Percentiles rank a stretch among this genome's conserved stretches.
Evolutionary conservation across 2,888 invertebrate genomes (phyloP).

Genomic region (Sarcophaga carnaria): DNA sequence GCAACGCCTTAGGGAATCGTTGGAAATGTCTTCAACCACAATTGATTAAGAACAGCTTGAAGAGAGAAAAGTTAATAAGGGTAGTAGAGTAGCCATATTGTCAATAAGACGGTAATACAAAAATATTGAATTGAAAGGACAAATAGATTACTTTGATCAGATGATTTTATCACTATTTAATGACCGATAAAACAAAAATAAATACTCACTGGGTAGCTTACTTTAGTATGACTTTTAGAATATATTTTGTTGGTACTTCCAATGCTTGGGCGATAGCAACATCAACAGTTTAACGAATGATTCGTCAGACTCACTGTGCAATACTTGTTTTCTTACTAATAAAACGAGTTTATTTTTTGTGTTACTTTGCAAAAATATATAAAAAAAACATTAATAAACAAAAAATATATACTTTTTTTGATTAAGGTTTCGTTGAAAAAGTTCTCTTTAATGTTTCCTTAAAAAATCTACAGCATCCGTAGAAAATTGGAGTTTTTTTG

Average conservation of each 20-base stretch:
- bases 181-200: not conserved
- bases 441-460: conserved; percentile 39
- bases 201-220: not conserved
- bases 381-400: conserved; percentile 13
- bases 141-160: too few species aligned
- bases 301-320: conserved; percentile 8
- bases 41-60: too few species aligned
- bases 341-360: conserved; percentile 44
- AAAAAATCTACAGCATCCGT: conserved; percentile 57
- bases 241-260: conserved; percentile 21
- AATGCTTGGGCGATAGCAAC: not conserved
- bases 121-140: too few species aligned
- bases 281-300: not conserved
- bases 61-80: too few species aligned
- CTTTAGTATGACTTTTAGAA: conserved; percentile 33
- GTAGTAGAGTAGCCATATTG: too few species aligned
- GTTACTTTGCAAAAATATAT: conserved; percentile 35
- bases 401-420: conserved; percentile 9
- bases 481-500: conserved; percentile 29
- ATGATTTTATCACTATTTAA: too few species aligned
- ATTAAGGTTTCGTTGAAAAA: conserved; percentile 14
- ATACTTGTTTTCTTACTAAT: conserved; percentile 55
- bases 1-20: too few species aligned
- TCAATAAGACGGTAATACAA: too few species aligned
- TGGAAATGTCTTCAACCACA: too few species aligned